Base-by-base conservation (phyloP, 2,797 vertebrate species). In the Cephalopachus bancanus region DNA sequence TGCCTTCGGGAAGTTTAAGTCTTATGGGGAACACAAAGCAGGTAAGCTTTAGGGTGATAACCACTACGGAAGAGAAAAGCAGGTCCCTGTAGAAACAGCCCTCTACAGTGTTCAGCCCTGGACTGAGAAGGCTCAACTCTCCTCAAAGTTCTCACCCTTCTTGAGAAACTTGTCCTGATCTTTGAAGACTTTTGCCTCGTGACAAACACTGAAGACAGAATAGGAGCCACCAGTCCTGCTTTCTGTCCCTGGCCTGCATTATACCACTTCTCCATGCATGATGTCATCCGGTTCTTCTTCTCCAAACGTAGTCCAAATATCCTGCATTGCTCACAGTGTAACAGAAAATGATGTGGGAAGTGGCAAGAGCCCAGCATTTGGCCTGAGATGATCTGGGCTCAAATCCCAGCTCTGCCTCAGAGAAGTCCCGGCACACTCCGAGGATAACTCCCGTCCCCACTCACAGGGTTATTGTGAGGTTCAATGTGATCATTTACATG, bases 401-500 rank as follows among this genome's bases (percentile, higher is more conserved):
- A 65, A 10, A 57, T 96, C 95, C 94, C 96, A 97, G 76, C 89
- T 92, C 64, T 51, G 95, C 94, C 75, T 74, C 86, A 10, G 89
- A 89, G 59, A 89, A 51, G 75, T 69, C 69, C 79, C 75, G 59
- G 15, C 30, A 59, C 53, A 33, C 59, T 85, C 84, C 17, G 37
- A 87, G 83, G 94, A 92, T 78, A 53, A 81, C 81, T 79, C 83
- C 72, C 64, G 19, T 67, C 78, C 72, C 19, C 15, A 33, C 81
- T 89, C 44, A 59, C 83, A 91, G 94, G 55, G 89, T 96, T 62
- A 79, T 62, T 88, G 94, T 81, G 93, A 64, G 57, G 60, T 69
- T 60, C 87, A 79, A 69, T 64, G 92, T 49, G 71, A 81, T 84
- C 91, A 96, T 97, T 98, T 96, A 94, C 94, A 96, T 96, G 93